These are phyloP conservation scores for Agrilus cyanescens DNA, from an alignment of 2,888 invertebrate genomes.

Conservation along the genomic window DNA sequence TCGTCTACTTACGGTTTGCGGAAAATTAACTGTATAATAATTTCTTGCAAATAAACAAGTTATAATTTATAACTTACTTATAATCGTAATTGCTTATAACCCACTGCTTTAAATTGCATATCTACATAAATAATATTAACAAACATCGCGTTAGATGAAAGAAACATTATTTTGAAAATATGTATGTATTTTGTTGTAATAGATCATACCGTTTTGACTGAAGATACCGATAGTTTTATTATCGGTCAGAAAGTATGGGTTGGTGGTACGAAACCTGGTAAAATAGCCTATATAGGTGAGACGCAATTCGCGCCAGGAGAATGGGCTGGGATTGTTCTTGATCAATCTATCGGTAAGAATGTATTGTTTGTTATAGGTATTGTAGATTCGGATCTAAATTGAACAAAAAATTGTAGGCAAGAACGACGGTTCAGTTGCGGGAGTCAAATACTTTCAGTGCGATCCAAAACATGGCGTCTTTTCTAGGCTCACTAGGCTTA, in stretches of 20 bases:
- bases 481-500: constrained; percentile 76
- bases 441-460: constrained; percentile 88
- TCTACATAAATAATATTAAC: not conserved
- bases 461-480: constrained; percentile 88
- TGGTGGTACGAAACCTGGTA: constrained; percentile 81
- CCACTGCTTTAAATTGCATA: not conserved
- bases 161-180: too few species aligned
- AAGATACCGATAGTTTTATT: constrained; percentile 90
- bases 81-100: too few species aligned
- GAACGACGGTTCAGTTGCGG: constrained; percentile 92
- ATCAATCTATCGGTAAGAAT: constrained; percentile 77
- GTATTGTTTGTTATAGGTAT: not conserved
- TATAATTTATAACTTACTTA: too few species aligned
- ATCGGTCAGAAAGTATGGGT: constrained; percentile 94
- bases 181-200: too few species aligned
- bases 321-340: constrained; percentile 96
- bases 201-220: constrained; percentile 75
- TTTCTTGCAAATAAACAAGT: too few species aligned
- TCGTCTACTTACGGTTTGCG: too few species aligned
- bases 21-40: too few species aligned
- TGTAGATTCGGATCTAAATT: too few species aligned
- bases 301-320: constrained; percentile 96
- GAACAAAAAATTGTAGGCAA: constrained; percentile 52
- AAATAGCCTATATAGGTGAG: constrained; percentile 87
- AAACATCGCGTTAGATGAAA: not conserved